Evolutionary conservation across 2,888 invertebrate species (phyloP).

Genomic region (Leptopilina myrica): DNA sequence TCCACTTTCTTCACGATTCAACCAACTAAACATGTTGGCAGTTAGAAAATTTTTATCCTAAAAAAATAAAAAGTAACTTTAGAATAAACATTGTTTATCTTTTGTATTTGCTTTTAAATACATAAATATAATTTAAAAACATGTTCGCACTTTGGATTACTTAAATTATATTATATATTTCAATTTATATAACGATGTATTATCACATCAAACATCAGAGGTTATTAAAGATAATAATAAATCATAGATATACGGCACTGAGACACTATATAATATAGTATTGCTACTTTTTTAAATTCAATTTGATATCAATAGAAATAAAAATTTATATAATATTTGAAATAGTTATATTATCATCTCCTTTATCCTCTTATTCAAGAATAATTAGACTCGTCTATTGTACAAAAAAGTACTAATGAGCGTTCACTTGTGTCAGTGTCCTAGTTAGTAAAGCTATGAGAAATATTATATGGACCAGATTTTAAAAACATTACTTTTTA

Average conservation of each 20-base stretch:
- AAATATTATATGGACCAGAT: neutral
- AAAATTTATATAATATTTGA: neutral
- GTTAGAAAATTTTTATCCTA: neutral
- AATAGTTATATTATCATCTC: no score
- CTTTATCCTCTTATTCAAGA: no score
- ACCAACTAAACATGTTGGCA: constrained; percentile 91
- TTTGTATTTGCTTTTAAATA: no score
- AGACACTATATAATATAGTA: neutral
- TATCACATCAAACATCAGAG: constrained; percentile 1
- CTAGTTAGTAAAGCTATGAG: neutral
- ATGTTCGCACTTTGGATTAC: constrained; percentile 1
- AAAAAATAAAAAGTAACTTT: neutral
- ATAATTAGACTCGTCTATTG: no score
- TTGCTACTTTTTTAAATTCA: neutral
- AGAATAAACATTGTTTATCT: no score
- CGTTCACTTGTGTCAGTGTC: neutral
- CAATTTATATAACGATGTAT: neutral
- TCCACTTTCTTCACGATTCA: constrained; percentile 84
- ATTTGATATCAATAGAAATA: neutral
- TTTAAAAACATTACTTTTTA: no score
- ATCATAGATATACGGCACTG: neutral
- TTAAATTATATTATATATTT: neutral
- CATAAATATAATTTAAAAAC: neutral
- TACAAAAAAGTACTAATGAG: neutral
- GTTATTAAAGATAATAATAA: neutral